Conservation (phyloP, 2,113 vertebrate genomes). For the Orcinus orca region DNA sequence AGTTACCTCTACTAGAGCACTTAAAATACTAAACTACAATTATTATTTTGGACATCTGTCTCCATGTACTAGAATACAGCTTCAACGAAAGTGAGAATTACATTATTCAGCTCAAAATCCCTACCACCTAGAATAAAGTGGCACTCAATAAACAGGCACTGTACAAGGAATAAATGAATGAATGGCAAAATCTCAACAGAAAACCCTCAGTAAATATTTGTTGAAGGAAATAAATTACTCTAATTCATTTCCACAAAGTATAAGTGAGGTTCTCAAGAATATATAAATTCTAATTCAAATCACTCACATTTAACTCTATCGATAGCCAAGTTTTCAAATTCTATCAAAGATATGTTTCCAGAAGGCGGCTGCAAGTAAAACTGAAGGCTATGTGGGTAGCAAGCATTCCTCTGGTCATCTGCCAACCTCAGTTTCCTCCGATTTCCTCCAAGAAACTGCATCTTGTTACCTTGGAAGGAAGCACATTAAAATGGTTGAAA, state of each 20-base stretch:
- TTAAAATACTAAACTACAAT: slow-evolving; percentile 7
- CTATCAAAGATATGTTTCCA: slow-evolving; percentile 90
- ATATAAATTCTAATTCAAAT: not conserved
- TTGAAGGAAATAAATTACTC: not conserved
- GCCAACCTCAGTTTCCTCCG: slow-evolving; percentile 63
- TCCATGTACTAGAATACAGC: not conserved
- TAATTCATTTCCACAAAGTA: not conserved
- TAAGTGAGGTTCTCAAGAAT: not conserved
- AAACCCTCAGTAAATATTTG: not conserved
- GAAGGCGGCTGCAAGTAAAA: slow-evolving; percentile 92
- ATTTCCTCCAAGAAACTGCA: slow-evolving; percentile 77
- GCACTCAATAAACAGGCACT: not conserved
- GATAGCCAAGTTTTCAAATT: slow-evolving; percentile 94
- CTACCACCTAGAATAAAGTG: not conserved
- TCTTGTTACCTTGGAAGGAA: slow-evolving; percentile 52
- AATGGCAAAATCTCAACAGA: not conserved
- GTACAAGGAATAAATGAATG: not conserved
- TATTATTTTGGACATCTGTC: not conserved
- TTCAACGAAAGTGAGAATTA: not conserved
- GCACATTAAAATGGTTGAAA: not conserved
- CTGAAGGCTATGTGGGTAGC: slow-evolving; percentile 90
- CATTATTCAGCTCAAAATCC: not conserved
- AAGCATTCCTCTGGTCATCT: slow-evolving; percentile 75
- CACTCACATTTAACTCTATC: slow-evolving; percentile 93
- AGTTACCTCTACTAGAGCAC: not conserved